These are phyloP conservation scores for Sphaeramia orbicularis DNA, from an alignment of 2,797 vertebrate genomes.

Conservation along the genomic window DNA sequence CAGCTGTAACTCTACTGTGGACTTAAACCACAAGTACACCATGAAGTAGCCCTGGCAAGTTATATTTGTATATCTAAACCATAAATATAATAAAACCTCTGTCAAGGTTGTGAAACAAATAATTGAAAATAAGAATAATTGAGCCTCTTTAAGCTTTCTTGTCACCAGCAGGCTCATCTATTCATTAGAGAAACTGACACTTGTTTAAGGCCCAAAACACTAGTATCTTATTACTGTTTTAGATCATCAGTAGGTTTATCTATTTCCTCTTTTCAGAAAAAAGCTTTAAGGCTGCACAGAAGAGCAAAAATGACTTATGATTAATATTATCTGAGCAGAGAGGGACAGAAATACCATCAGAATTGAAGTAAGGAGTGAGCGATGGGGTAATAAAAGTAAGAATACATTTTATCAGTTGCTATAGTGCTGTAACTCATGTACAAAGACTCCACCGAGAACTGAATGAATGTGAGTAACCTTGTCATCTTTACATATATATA, in stretches of 20 bases:
- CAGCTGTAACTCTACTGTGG: conserved; percentile 7
- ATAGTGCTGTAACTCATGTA: background rate
- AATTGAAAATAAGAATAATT: background rate
- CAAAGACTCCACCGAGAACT: conserved; percentile 1
- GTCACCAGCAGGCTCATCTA: background rate
- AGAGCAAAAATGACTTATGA: conserved; percentile 11
- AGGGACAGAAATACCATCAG: conserved; percentile 23
- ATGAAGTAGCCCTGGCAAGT: background rate
- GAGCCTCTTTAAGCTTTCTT: background rate
- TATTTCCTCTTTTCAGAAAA: conserved; percentile 4
- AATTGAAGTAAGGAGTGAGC: conserved; percentile 22
- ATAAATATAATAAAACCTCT: background rate
- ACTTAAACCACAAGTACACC: conserved; percentile 5
- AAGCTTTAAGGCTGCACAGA: conserved; percentile 7
- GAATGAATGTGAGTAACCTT: background rate
- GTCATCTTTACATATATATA: too few relatives aligned
- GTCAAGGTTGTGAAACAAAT: too few relatives aligned
- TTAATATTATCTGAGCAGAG: conserved; percentile 1
- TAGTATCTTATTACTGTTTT: background rate
- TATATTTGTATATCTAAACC: background rate
- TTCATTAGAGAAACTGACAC: conserved; percentile 10
- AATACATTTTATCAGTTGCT: conserved; percentile 20
- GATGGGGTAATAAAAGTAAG: conserved; percentile 14
- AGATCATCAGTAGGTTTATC: background rate
- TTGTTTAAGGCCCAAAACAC: background rate